Conservation (phyloP, 2,113 vertebrate species). For the Leucopternis melanops region DNA sequence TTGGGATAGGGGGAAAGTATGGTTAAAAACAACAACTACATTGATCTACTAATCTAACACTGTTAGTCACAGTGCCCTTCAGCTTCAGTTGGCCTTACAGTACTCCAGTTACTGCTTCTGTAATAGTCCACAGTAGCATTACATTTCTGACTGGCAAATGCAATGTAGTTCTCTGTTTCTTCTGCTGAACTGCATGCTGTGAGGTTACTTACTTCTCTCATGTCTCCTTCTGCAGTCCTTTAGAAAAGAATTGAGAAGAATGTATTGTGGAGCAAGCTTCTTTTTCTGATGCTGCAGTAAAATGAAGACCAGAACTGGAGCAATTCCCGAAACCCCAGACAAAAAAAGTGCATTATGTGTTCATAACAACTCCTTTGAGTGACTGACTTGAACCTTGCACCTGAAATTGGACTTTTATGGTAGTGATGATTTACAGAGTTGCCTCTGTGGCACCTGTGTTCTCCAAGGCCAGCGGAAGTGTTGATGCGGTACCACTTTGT, state of each 20-base stretch:
- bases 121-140: not conserved
- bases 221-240: slow-evolving; percentile 13
- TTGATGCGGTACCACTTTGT: not conserved
- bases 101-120: not conserved
- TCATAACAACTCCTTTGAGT: not conserved
- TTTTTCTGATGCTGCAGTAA: not conserved
- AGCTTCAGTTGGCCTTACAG: not conserved
- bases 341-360: not conserved
- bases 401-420: not conserved
- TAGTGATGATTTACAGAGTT: not conserved
- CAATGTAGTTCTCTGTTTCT: not conserved
- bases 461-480: not conserved
- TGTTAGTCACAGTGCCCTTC: not conserved
- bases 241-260: not conserved
- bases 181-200: not conserved
- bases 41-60: not conserved
- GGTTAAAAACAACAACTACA: not conserved
- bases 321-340: not conserved
- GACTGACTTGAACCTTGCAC: not conserved
- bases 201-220: not conserved
- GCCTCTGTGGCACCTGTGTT: not conserved
- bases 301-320: not conserved
- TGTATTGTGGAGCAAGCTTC: not conserved
- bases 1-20: not conserved
- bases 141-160: not conserved